Conservation (phyloP, 2,888 invertebrate genomes). For the Dione juno region DNA sequence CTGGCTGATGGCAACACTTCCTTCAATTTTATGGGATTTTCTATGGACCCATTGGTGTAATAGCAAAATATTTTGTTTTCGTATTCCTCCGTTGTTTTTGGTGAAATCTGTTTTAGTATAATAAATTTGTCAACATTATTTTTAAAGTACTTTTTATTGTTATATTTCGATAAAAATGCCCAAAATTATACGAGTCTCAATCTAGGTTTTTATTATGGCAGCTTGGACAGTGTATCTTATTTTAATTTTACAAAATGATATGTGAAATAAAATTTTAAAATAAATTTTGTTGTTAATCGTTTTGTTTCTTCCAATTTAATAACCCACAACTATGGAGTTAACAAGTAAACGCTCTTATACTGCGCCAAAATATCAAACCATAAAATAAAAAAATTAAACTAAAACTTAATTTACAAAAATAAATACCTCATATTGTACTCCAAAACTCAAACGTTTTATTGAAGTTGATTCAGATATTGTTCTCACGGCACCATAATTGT, state of each 20-base stretch:
- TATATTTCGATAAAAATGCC: too few species aligned
- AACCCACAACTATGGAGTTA: too few species aligned
- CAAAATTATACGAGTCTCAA: too few species aligned
- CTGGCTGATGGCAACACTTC: conserved; percentile 48
- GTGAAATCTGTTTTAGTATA: conserved; percentile 54
- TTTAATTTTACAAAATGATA: too few species aligned
- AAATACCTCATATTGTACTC: conserved; percentile 9
- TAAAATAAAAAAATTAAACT: neutral
- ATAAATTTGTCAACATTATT: neutral
- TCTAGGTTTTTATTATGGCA: too few species aligned
- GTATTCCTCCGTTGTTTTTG: conserved; percentile 52
- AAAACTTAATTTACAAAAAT: neutral
- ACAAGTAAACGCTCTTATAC: too few species aligned
- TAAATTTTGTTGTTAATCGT: too few species aligned
- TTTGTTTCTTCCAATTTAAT: too few species aligned
- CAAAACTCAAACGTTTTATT: neutral
- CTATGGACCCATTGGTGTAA: conserved; percentile 36
- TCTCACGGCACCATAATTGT: conserved; percentile 61
- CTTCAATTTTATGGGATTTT: conserved; percentile 16
- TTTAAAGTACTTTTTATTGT: neutral
- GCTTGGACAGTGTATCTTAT: too few species aligned
- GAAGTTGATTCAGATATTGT: conserved; percentile 44
- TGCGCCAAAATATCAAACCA: neutral
- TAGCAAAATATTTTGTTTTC: conserved; percentile 46
- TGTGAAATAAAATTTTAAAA: too few species aligned